Conservation (phyloP, 1,140 invertebrate species). For the Mylabris phalerata region DNA sequence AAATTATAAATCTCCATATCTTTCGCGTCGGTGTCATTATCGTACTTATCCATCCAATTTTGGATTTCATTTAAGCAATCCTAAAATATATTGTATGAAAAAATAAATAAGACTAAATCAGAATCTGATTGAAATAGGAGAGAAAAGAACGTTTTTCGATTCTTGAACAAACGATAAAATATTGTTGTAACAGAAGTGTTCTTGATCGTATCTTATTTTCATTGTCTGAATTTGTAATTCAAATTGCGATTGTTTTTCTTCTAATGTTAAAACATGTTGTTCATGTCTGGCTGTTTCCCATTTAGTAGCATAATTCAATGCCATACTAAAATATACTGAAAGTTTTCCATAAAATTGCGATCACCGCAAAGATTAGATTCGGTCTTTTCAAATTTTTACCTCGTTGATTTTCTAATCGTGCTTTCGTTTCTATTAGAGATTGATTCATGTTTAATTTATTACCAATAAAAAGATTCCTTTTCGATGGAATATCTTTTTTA, state of each 20-base stretch:
- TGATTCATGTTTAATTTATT: too few species aligned
- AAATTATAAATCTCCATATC: slow-evolving; percentile 3
- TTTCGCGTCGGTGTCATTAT: slow-evolving; percentile 1
- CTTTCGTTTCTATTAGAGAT: background rate
- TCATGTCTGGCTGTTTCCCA: slow-evolving; percentile 2
- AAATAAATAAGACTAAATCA: background rate
- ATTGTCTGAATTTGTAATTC: background rate
- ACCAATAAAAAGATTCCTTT: too few species aligned
- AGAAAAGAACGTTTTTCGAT: background rate
- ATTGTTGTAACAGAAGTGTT: background rate
- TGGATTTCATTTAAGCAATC: slow-evolving; percentile 9
- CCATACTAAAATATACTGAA: slow-evolving; percentile 1
- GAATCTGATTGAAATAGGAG: background rate
- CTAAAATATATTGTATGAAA: background rate
- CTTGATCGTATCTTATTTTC: background rate
- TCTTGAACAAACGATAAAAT: background rate
- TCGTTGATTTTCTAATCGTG: background rate
- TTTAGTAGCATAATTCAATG: background rate
- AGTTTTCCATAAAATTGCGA: too few species aligned
- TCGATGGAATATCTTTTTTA: too few species aligned
- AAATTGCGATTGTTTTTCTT: background rate
- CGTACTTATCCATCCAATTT: slow-evolving; percentile 12
- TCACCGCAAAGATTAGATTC: background rate
- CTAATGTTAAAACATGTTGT: background rate
- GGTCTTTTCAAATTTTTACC: background rate